Evolutionary conservation across 2,797 vertebrate species (phyloP).

Genomic region (Falco concolor): DNA sequence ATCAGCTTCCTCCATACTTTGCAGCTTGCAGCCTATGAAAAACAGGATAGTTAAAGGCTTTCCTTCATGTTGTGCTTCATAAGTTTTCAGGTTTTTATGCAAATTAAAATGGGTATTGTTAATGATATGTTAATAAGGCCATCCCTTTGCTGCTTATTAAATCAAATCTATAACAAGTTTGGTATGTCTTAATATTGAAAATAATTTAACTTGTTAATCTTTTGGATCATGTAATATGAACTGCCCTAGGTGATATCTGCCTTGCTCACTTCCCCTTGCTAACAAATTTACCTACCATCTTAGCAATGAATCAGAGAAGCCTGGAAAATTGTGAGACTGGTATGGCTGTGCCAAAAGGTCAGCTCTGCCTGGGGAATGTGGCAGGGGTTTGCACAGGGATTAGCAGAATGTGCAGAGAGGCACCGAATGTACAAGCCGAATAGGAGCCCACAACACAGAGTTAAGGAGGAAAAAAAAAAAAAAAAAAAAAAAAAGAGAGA

Average conservation of each 20-base stretch:
- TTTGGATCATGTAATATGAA: not conserved
- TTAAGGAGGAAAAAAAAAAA: not conserved
- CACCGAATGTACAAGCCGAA: not conserved
- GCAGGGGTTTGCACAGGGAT: not conserved
- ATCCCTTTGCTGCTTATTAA: not conserved
- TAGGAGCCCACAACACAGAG: not conserved
- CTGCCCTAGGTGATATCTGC: not conserved
- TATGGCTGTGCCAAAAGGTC: not conserved
- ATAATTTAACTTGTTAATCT: not conserved
- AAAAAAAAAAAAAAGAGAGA: not conserved
- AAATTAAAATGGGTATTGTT: not conserved
- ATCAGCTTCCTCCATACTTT: slow-evolving; percentile 17
- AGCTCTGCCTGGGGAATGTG: not conserved
- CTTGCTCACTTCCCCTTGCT: not conserved
- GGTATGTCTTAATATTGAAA: not conserved
- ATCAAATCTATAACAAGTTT: not conserved
- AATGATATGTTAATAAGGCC: not conserved
- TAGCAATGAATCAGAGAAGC: not conserved
- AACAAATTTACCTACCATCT: not conserved
- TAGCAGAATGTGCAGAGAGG: not conserved
- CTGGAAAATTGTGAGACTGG: not conserved
- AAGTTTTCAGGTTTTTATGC: not conserved
- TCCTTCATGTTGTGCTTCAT: not conserved
- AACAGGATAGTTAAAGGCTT: not conserved
- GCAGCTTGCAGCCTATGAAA: not conserved